Evolutionary conservation across 2,113 vertebrate species (phyloP).

Genomic region (Amblyopsis rosae): DNA sequence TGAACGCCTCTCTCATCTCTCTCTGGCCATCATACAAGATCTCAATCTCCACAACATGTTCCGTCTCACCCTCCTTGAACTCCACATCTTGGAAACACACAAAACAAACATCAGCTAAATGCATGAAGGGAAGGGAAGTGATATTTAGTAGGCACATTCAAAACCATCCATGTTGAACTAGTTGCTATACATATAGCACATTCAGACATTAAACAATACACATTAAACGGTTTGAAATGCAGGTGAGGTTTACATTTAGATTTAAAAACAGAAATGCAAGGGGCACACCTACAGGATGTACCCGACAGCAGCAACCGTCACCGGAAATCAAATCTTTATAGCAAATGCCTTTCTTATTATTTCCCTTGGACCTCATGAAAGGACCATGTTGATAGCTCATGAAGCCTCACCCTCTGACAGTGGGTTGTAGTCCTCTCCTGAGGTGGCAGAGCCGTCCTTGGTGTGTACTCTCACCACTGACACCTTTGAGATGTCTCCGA

Average conservation of each 20-base stretch:
- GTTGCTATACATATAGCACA: too few relatives aligned
- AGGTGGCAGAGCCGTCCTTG: slow-evolving; percentile 86
- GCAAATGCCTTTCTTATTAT: neutral
- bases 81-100: slow-evolving; percentile 73
- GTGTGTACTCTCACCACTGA: slow-evolving; percentile 85
- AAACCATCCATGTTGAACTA: too few relatives aligned
- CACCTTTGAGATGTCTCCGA: slow-evolving; percentile 82
- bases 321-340: neutral
- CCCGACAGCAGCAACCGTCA: too few relatives aligned
- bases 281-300: too few relatives aligned
- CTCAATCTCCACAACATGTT: slow-evolving; percentile 83
- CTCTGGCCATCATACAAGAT: slow-evolving; percentile 82
- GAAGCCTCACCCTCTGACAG: slow-evolving; percentile 79
- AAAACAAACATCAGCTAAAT: neutral
- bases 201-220: too few relatives aligned
- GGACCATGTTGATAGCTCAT: neutral
- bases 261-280: too few relatives aligned
- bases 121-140: neutral
- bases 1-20: slow-evolving; percentile 87
- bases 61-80: slow-evolving; percentile 82
- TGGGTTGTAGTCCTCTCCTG: slow-evolving; percentile 86
- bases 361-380: neutral
- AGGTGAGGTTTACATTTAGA: too few relatives aligned
- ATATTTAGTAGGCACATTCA: too few relatives aligned
- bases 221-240: too few relatives aligned